Percentiles rank a stretch among this genome's conserved stretches.
These are phyloP conservation scores for Melanogrammus aeglefinus DNA, from an alignment of 2,797 vertebrate genomes.

Conservation along the genomic window DNA sequence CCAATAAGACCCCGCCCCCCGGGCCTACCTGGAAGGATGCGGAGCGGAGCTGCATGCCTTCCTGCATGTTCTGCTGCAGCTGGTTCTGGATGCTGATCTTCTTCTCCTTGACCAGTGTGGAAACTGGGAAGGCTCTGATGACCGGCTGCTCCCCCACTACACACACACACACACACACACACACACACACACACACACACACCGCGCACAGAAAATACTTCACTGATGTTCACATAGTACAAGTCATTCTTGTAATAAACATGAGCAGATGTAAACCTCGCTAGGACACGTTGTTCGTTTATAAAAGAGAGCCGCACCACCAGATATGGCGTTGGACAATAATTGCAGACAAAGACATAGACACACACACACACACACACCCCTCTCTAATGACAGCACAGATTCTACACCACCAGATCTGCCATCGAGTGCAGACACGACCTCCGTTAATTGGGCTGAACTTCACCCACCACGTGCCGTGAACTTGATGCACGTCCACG, in stretches of 20 bases:
- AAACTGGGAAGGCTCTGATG: constrained; percentile 91
- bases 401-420: neutral
- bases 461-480: neutral
- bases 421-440: neutral
- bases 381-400: neutral
- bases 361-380: no score
- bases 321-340: neutral
- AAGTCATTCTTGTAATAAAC: neutral
- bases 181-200: neutral
- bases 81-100: constrained; percentile 96
- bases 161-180: neutral
- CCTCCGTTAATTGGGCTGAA: neutral
- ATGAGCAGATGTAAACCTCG: neutral
- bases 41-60: constrained; percentile 92
- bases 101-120: constrained; percentile 95
- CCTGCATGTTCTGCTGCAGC: constrained; percentile 94
- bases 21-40: constrained; percentile 89
- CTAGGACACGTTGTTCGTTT: neutral
- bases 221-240: no score
- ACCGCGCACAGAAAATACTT: neutral
- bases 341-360: neutral
- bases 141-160: constrained; percentile 93
- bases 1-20: no score
- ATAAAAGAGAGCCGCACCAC: neutral
- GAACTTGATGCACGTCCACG: neutral